Percentiles rank a stretch among this genome's conserved stretches.
Conservation (phyloP, 2,797 vertebrate genomes). For the Todus mexicanus region DNA sequence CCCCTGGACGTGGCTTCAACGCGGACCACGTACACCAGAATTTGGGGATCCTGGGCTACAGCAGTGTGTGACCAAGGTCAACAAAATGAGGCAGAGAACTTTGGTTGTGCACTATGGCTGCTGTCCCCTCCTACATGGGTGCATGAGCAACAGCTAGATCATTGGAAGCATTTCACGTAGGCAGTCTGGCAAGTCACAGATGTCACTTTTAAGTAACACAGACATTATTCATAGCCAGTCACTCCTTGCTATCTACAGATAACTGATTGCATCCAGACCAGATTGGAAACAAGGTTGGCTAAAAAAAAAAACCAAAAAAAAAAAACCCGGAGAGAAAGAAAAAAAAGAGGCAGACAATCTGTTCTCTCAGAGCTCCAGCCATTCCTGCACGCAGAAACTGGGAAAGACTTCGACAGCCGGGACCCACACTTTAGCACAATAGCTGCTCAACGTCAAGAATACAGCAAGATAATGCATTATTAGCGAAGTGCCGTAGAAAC, state of each 20-base stretch:
- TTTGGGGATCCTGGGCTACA: background rate
- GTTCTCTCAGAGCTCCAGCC: constrained; percentile 27
- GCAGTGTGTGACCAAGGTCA: background rate
- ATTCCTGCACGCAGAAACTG: constrained; percentile 3
- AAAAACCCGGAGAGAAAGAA: too few relatives aligned
- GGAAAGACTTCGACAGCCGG: background rate
- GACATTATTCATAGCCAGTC: constrained; percentile 62
- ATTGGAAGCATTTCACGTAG: constrained; percentile 55
- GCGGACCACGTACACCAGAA: accelerated
- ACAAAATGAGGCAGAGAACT: background rate
- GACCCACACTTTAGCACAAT: background rate
- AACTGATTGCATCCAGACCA: constrained; percentile 55
- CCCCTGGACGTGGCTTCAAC: background rate
- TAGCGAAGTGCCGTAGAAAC: background rate
- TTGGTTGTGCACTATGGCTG: background rate
- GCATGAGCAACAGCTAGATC: background rate
- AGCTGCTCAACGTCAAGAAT: constrained; percentile 9
- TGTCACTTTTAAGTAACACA: constrained; percentile 51
- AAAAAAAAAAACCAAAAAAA: background rate
- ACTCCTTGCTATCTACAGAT: constrained; percentile 55
- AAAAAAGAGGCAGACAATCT: constrained; percentile 40
- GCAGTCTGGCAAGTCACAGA: constrained; percentile 65
- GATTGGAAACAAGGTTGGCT: constrained; percentile 50
- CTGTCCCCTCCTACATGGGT: background rate
- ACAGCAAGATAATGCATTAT: background rate